Conservation (phyloP, 1,140 invertebrate genomes). For the Halesus radiatus region DNA sequence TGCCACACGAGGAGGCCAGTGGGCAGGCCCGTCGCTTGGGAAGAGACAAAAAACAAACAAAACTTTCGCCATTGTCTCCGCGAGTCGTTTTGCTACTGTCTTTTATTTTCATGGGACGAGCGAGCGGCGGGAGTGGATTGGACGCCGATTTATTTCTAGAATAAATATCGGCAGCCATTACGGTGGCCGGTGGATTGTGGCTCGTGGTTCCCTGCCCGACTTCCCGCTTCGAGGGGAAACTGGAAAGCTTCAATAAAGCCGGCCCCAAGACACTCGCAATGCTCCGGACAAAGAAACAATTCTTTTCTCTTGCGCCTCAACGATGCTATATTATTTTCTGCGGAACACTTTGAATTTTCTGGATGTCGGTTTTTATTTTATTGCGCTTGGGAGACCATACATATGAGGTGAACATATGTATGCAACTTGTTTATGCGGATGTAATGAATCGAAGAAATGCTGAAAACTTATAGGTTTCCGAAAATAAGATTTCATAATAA, state of each 20-base stretch:
- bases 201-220: neutral
- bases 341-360: too few relatives aligned
- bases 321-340: too few relatives aligned
- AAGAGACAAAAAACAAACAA: conserved; percentile 31
- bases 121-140: neutral
- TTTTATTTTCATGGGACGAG: conserved; percentile 19
- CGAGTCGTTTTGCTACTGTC: conserved; percentile 24
- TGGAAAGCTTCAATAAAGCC: neutral
- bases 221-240: neutral
- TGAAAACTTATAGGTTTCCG: too few relatives aligned
- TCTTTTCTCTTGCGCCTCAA: neutral
- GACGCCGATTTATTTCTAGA: conserved; percentile 27
- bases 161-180: conserved; percentile 33
- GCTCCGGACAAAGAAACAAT: neutral
- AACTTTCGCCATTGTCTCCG: conserved; percentile 32
- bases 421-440: too few relatives aligned
- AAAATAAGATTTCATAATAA: too few relatives aligned
- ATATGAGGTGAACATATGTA: too few relatives aligned
- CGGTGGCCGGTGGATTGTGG: neutral
- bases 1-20: neutral
- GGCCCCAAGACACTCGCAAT: neutral
- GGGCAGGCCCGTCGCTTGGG: neutral
- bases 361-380: too few relatives aligned
- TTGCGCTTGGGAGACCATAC: too few relatives aligned
- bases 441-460: too few relatives aligned